These are phyloP conservation scores for Pelochelys cantorii DNA, from an alignment of 2,797 vertebrate species.

Conservation along the genomic window DNA sequence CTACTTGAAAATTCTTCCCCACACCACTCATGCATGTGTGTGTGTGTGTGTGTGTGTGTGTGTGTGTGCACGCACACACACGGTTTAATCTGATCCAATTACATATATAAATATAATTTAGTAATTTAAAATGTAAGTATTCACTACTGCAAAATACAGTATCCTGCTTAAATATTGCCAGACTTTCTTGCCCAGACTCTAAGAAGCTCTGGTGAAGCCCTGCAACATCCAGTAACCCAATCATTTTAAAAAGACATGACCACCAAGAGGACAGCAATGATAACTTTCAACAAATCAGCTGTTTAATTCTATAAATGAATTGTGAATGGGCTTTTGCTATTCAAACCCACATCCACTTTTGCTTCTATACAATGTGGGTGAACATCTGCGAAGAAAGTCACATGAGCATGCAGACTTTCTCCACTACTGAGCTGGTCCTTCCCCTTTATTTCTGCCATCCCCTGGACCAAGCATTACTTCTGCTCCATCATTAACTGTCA, in stretches of 20 bases:
- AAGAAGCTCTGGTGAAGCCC: not conserved
- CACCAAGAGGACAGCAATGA: not conserved
- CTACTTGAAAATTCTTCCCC: not conserved
- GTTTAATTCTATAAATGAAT: not conserved
- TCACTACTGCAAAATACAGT: not conserved
- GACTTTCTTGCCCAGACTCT: not conserved
- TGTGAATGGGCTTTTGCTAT: not conserved
- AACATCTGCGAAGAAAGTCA: not conserved
- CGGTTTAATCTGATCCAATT: not conserved
- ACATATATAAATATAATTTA: conserved; percentile 14
- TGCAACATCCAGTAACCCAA: not conserved
- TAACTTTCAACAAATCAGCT: not conserved
- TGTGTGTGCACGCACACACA: not conserved
- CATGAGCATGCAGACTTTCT: not conserved
- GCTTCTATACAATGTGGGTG: not conserved
- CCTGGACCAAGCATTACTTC: not conserved
- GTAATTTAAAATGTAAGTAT: conserved; percentile 6
- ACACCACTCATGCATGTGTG: not conserved
- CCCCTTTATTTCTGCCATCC: conserved; percentile 21
- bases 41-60: not conserved
- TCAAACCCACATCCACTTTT: not conserved
- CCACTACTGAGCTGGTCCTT: not conserved
- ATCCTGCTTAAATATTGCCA: not conserved
- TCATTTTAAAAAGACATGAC: not conserved
- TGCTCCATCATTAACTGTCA: not conserved